Evolutionary conservation across 2,113 vertebrate species (phyloP).

Genomic region (Helogale parvula): DNA sequence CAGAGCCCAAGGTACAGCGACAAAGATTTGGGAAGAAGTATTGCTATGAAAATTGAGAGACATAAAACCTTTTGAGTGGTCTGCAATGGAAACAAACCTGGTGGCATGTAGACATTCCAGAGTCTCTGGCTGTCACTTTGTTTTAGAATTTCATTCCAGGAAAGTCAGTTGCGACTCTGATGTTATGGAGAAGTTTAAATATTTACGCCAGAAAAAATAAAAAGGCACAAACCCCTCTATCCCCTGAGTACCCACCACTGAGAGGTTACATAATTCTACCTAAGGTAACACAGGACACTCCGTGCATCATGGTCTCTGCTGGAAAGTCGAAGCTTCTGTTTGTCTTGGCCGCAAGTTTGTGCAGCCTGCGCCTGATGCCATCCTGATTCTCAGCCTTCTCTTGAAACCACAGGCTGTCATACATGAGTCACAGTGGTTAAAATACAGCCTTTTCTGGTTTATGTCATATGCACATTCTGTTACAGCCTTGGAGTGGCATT

Average conservation of each 20-base stretch:
- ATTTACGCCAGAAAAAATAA: constrained; percentile 24
- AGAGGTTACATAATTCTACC: constrained; percentile 39
- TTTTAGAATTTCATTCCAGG: constrained; percentile 73
- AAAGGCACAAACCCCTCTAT: neutral
- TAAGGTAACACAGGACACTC: neutral
- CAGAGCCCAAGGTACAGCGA: neutral
- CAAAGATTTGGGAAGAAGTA: neutral
- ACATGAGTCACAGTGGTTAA: constrained; percentile 33
- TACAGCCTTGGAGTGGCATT: neutral
- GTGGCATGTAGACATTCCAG: constrained; percentile 57
- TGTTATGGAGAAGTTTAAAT: constrained; percentile 73
- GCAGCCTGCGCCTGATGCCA: neutral
- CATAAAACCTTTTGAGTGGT: neutral
- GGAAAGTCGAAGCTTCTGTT: constrained; percentile 3
- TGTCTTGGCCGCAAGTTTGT: neutral
- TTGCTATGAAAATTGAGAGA: neutral
- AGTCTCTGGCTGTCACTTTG: constrained; percentile 60
- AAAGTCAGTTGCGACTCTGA: constrained; percentile 62
- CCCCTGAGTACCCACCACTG: neutral
- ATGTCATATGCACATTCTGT: constrained; percentile 18
- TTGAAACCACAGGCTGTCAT: constrained; percentile 28
- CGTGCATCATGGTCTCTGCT: neutral
- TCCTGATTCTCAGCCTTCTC: neutral
- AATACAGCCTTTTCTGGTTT: constrained; percentile 58
- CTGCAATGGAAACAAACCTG: constrained; percentile 51